phyloP scores from a whole-genome alignment of 2,797 vertebrate species.

The Gorsachius magnificus region DNA sequence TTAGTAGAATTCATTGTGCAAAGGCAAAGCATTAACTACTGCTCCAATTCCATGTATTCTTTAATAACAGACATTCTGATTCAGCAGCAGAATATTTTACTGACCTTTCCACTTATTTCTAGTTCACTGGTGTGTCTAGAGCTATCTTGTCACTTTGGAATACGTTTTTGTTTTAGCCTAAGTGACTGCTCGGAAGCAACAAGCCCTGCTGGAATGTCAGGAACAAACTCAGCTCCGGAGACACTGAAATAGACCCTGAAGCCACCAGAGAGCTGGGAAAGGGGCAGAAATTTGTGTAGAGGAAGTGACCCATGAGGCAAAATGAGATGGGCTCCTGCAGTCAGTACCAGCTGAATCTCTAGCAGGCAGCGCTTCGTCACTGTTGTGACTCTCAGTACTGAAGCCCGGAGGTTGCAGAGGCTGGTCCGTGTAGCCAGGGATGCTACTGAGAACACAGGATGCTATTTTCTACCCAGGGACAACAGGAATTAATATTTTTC shows the following conservation, averaged over 20 bases:
- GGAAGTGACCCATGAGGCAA: conserved; percentile 44
- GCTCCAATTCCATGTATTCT: background rate
- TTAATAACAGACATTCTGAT: conserved; percentile 6
- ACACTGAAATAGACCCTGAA: background rate
- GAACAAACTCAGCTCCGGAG: background rate
- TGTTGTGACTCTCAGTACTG: background rate
- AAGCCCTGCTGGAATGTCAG: conserved; percentile 9
- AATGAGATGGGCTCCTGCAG: background rate
- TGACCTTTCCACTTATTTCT: conserved; percentile 51
- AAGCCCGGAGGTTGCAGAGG: background rate
- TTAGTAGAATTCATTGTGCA: background rate
- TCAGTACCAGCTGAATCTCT: background rate
- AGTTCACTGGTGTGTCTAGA: conserved; percentile 51
- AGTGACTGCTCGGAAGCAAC: background rate
- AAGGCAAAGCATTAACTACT: background rate
- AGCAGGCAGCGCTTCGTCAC: background rate
- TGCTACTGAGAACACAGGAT: background rate
- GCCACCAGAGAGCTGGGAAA: background rate
- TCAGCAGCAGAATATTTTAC: conserved; percentile 17
- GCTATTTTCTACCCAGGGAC: background rate
- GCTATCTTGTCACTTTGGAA: conserved; percentile 48
- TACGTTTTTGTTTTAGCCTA: conserved; percentile 28
- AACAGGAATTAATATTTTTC: background rate
- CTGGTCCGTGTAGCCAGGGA: background rate
- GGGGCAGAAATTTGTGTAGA: conserved; percentile 4